Base-by-base conservation (phyloP, 1,140 invertebrate genomes). In the Meloidogyne exigua region DNA sequence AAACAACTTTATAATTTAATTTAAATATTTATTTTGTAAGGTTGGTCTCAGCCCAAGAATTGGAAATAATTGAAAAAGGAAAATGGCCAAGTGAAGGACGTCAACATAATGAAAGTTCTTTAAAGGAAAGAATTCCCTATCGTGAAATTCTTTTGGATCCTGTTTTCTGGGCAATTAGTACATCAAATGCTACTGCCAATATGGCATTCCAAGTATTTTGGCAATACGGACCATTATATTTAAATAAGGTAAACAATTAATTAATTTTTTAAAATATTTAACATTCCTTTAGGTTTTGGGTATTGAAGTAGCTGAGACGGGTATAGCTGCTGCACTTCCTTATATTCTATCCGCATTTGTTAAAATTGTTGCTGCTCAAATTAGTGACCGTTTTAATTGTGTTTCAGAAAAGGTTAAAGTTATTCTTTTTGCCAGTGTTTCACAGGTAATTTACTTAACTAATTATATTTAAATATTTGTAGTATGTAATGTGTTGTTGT, bases 221-320 rank as follows among this genome's bases (percentile, higher is more conserved):
- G 63, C 84, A 86, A 64, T 84, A 84, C 42, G 83, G 83, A 10
- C 83, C 83, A 57, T 84, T 79, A 18, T 84, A 84, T 76, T 66
- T 84, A 36, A 85, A 85, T 36, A 84, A 84, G 65, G 84, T 81
- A 26, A n/a, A 39, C 25, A n/a, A 75, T 13, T 44, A 32, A 25
- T 36, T 32, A 32, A 32, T 32, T 32, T 32, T 32, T 32, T 2
- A 2, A 32, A 32, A 32, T 32, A 2, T 32, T 32, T 32, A n/a
- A n/a, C n/a, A n/a, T n/a, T n/a, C 2, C 3, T 10, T 72, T 57
- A 82, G 78, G 81, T 83, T 63, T 70, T 83, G 13, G 44, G 75
- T 7, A 76, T 84, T 42, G 80, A 83, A 39, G 71, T 83, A n/a
- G 25, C 63, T 13, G 65, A 64, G 36, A 84, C 83, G 11, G 83